Percentiles rank a stretch among this genome's conserved stretches.
These are phyloP conservation scores for Leptopilina clavipes DNA, from an alignment of 1,140 invertebrate genomes.

Conservation along the genomic window DNA sequence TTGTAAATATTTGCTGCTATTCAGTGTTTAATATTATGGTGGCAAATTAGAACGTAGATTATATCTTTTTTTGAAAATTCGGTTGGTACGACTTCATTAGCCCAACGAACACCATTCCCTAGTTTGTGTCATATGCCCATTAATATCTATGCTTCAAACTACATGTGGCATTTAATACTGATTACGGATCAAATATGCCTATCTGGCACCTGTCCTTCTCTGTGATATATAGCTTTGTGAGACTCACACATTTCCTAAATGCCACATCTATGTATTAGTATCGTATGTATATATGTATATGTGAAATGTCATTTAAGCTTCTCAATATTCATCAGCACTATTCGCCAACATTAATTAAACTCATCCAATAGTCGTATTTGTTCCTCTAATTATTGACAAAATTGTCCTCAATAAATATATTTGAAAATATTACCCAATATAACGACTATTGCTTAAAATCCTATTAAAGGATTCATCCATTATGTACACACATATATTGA, in stretches of 20 bases:
- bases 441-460: background rate
- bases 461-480: too few species aligned
- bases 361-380: slow-evolving; percentile 16
- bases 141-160: slow-evolving; percentile 59
- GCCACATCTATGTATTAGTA: slow-evolving; percentile 42
- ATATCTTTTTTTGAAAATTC: background rate
- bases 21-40: background rate
- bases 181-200: slow-evolving; percentile 63
- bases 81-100: slow-evolving; percentile 43
- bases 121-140: slow-evolving; percentile 52
- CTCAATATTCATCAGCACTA: slow-evolving; percentile 28
- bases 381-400: slow-evolving; percentile 4
- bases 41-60: background rate
- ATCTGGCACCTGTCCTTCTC: slow-evolving; percentile 49
- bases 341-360: slow-evolving; percentile 16
- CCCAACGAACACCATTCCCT: slow-evolving; percentile 42
- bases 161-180: slow-evolving; percentile 63
- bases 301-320: slow-evolving; percentile 30
- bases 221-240: slow-evolving; percentile 57
- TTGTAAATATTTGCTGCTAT: too few species aligned
- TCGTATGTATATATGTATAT: slow-evolving; percentile 40
- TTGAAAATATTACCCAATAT: background rate
- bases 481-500: too few species aligned
- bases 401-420: background rate
- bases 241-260: slow-evolving; percentile 53